Percentiles rank a stretch among this genome's conserved stretches.
Conservation (phyloP, 2,888 invertebrate genomes). For the Abrostola tripartita region DNA sequence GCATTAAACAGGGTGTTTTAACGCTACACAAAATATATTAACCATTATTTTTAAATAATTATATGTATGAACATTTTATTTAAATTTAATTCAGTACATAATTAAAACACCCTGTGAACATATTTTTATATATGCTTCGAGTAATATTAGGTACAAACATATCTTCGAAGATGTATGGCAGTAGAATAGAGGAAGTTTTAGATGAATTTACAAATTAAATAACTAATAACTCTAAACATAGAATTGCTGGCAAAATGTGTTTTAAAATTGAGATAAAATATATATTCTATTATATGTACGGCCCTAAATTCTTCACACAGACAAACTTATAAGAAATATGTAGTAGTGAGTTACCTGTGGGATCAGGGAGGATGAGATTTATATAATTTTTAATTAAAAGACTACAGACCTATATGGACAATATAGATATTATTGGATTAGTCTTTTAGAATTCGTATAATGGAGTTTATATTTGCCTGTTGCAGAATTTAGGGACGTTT, state of each 20-base stretch:
- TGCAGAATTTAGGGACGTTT: background rate
- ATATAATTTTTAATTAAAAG: too few species aligned
- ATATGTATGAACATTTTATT: background rate
- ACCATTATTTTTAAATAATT: background rate
- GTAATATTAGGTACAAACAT: conserved; percentile 50
- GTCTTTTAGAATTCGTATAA: too few species aligned
- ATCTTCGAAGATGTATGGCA: conserved; percentile 45
- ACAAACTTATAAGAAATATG: background rate
- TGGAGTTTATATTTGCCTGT: background rate
- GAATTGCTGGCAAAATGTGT: too few species aligned
- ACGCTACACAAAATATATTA: background rate
- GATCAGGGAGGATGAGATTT: too few species aligned
- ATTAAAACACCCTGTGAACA: conserved; percentile 27
- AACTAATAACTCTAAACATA: too few species aligned
- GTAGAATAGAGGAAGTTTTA: conserved; percentile 54
- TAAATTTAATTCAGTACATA: background rate
- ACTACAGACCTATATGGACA: too few species aligned
- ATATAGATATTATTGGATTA: too few species aligned
- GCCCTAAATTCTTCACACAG: too few species aligned
- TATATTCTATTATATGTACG: too few species aligned
- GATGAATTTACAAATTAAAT: conserved; percentile 56
- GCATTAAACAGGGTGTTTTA: conserved; percentile 27
- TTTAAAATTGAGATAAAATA: too few species aligned
- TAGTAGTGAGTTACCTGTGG: conserved; percentile 23
- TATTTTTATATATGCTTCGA: conserved; percentile 35